Evolutionary conservation across 2,888 invertebrate genomes (phyloP).

Genomic region (Drosophila percnosoma): DNA sequence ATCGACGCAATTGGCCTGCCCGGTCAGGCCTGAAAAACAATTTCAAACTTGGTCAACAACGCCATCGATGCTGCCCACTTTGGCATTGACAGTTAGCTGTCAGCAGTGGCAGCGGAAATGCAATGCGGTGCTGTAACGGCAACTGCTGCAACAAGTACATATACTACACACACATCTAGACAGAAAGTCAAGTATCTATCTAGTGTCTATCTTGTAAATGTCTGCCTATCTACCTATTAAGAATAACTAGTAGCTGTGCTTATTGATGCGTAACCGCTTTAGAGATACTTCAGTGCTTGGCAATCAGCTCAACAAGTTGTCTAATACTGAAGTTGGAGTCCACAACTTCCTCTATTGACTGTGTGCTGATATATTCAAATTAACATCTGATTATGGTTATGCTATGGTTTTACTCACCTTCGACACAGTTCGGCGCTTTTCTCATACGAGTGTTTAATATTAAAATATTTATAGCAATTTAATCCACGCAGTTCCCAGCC

Average conservation of each 20-base stretch:
- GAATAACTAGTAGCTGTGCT: slow-evolving; percentile 59
- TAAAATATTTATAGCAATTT: slow-evolving; percentile 97
- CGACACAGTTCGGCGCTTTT: slow-evolving; percentile 97
- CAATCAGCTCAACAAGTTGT: slow-evolving; percentile 39
- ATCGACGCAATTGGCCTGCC: slow-evolving; percentile 53
- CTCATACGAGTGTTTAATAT: slow-evolving; percentile 97
- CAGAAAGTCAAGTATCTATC: slow-evolving; percentile 9
- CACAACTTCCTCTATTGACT: slow-evolving; percentile 58
- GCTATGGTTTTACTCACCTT: slow-evolving; percentile 88
- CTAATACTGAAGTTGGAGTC: slow-evolving; percentile 33
- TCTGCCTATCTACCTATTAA: slow-evolving; percentile 35
- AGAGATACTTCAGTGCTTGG: slow-evolving; percentile 40
- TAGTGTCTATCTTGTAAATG: slow-evolving; percentile 21
- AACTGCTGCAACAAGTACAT: slow-evolving; percentile 41
- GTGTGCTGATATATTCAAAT: slow-evolving; percentile 44
- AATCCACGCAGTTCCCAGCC: slow-evolving; percentile 97
- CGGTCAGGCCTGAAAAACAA: slow-evolving; percentile 63
- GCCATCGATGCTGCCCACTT: slow-evolving; percentile 55
- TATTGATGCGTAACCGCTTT: slow-evolving; percentile 59
- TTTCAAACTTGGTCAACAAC: slow-evolving; percentile 69
- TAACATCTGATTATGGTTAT: slow-evolving; percentile 68
- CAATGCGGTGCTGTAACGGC: slow-evolving; percentile 78
- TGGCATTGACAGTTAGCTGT: slow-evolving; percentile 79
- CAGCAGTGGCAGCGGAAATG: slow-evolving; percentile 70
- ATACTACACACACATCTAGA: slow-evolving; percentile 14